These are phyloP conservation scores for Apeira syringaria DNA, from an alignment of 2,888 invertebrate genomes.

Conservation along the genomic window DNA sequence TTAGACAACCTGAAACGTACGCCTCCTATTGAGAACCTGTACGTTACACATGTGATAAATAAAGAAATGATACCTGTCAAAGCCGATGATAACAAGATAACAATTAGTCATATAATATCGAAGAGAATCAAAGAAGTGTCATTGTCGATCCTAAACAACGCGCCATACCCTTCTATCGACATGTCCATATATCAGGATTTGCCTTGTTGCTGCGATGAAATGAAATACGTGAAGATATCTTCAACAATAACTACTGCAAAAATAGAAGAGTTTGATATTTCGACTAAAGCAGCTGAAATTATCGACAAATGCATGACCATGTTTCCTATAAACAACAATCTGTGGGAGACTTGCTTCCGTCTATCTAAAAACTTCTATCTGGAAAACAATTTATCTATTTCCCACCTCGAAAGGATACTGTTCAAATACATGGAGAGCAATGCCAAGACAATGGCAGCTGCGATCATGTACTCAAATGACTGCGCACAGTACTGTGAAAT, in stretches of 20 bases:
- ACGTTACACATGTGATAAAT: conserved; percentile 45
- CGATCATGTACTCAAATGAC: conserved; percentile 74
- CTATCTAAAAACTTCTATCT: conserved; percentile 66
- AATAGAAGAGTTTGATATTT: conserved; percentile 44
- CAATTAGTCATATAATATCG: conserved; percentile 60
- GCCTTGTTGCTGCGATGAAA: conserved; percentile 69
- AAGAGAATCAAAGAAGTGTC: conserved; percentile 72
- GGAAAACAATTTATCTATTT: conserved; percentile 64
- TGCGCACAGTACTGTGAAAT: conserved; percentile 72
- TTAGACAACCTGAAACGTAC: conserved; percentile 56
- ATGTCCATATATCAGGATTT: conserved; percentile 46
- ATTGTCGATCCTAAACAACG: conserved; percentile 65
- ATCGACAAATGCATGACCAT: conserved; percentile 69
- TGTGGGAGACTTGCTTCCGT: conserved; percentile 73
- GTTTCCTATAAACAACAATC: conserved; percentile 61
- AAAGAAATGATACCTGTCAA: conserved; percentile 33
- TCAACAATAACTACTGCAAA: conserved; percentile 30
- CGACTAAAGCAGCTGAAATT: conserved; percentile 56
- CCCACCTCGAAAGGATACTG: conserved; percentile 80
- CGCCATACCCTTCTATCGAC: conserved; percentile 56
- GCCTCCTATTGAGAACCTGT: conserved; percentile 43
- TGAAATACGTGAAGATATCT: conserved; percentile 43
- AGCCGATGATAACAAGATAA: conserved; percentile 56
- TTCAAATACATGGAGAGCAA: conserved; percentile 80
- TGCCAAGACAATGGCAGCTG: conserved; percentile 70